Conservation (phyloP, 2,888 invertebrate species). For the Clepsis dumicolana region DNA sequence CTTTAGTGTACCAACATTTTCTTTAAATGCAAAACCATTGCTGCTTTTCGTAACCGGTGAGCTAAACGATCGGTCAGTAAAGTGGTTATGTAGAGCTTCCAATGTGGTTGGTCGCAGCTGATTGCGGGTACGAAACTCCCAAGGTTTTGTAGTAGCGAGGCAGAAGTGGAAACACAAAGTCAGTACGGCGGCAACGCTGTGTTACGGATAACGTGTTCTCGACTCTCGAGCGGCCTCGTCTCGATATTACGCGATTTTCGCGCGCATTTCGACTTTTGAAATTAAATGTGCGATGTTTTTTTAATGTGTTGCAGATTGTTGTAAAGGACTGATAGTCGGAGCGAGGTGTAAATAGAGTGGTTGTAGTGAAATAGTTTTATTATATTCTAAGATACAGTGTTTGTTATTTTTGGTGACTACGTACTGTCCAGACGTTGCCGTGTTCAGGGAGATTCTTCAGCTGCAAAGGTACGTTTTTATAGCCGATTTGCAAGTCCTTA, state of each 20-base stretch:
- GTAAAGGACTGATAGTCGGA: conserved; percentile 43
- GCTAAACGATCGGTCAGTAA: background rate
- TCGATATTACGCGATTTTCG: conserved; percentile 62
- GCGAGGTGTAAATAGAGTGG: conserved; percentile 40
- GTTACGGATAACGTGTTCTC: conserved; percentile 58
- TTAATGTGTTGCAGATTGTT: conserved; percentile 65
- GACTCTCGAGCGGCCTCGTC: conserved; percentile 43
- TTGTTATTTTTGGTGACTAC: conserved; percentile 33
- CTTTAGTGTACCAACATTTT: conserved; percentile 13
- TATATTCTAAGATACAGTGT: conserved; percentile 27
- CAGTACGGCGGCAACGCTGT: conserved; percentile 72
- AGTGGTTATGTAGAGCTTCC: conserved; percentile 52
- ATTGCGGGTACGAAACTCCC: conserved; percentile 45
- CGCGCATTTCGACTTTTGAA: conserved; percentile 57
- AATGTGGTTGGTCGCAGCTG: conserved; percentile 33
- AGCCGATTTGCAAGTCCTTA: conserved; percentile 5
- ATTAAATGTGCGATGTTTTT: conserved; percentile 55
- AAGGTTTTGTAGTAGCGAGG: conserved; percentile 32
- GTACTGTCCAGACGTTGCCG: conserved; percentile 22
- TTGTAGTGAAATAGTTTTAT: conserved; percentile 33
- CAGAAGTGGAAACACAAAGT: conserved; percentile 52
- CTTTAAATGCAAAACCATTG: conserved; percentile 46
- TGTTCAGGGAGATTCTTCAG: conserved; percentile 46
- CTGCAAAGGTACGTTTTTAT: conserved; percentile 51
- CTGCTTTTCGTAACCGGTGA: conserved; percentile 19